A percentile compares a stretch with the other conserved stretches of the same genome.
Conservation (phyloP, 2,797 vertebrate species). For the Pygocentrus nattereri region DNA sequence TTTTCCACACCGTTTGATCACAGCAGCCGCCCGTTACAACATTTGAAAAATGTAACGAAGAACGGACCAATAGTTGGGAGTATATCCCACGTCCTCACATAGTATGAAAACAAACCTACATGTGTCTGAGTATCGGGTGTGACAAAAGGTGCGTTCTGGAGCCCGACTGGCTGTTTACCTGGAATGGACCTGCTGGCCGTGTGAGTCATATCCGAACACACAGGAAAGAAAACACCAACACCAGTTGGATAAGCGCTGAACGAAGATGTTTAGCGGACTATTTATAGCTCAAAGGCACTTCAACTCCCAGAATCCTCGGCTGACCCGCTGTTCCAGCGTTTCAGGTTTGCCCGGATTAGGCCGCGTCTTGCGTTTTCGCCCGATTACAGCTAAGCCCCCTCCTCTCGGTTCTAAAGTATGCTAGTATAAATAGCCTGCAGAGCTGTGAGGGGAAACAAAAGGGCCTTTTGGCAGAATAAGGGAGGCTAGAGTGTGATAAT, state of each 20-base stretch:
- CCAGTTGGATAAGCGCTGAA: conserved; percentile 7
- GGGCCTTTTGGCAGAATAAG: conserved; percentile 5
- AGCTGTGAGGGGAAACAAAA: background rate
- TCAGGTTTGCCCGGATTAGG: background rate
- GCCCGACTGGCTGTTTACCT: conserved; percentile 3
- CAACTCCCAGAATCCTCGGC: background rate
- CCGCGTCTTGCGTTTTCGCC: background rate
- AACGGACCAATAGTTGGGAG: too few species aligned
- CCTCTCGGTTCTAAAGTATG: background rate
- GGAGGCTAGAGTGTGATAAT: conserved; percentile 34
- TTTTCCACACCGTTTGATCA: too few species aligned
- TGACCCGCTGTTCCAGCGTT: background rate
- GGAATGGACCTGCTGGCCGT: conserved; percentile 1
- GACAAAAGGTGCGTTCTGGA: conserved; percentile 1
- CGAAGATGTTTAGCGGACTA: background rate
- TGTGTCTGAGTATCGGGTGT: conserved; percentile 23
- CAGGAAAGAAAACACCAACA: background rate
- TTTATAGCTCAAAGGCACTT: conserved; percentile 8
- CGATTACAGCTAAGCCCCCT: background rate
- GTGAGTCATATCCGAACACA: conserved; percentile 12
- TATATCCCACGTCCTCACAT: too few species aligned
- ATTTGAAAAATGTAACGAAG: too few species aligned
- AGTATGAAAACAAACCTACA: background rate
- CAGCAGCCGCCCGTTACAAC: too few species aligned
- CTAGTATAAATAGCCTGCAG: background rate